Conservation (phyloP, 2,797 vertebrate species). For the Chrysocyon brachyurus region DNA sequence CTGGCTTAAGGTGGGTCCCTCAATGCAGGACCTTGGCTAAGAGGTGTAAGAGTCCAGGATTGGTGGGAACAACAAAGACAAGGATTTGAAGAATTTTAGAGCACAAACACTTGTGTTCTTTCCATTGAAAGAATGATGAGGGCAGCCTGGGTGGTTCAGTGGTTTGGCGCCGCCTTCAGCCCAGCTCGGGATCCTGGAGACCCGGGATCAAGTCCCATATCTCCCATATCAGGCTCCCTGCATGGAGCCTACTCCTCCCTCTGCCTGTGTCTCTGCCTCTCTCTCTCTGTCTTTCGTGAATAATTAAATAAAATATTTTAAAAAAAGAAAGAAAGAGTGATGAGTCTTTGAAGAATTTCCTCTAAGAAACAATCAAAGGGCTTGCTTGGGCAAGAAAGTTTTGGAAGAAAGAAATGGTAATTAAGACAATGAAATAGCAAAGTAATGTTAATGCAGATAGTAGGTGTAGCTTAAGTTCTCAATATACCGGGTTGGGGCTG, state of each 20-base stretch:
- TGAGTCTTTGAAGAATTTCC: background rate
- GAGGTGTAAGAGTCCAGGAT: background rate
- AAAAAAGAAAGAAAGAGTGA: no score
- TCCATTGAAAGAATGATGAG: background rate
- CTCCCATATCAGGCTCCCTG: no score
- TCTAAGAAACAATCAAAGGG: background rate
- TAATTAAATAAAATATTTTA: no score
- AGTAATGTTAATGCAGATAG: background rate
- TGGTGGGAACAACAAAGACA: background rate
- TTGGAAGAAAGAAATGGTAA: background rate
- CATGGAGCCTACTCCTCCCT: no score
- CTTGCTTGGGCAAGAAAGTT: background rate
- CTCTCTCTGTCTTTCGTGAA: no score
- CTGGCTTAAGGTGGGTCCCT: background rate
- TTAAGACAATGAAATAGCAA: background rate
- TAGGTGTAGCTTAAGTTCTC: background rate
- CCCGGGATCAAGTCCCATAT: no score
- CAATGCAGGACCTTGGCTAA: background rate
- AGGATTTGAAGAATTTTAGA: background rate
- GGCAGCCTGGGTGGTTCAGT: no score
- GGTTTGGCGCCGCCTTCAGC: no score
- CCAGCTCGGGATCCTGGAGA: no score
- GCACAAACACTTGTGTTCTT: background rate
- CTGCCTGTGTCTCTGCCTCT: no score
- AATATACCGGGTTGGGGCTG: rapidly evolving